phyloP scores from a whole-genome alignment of 2,888 invertebrate genomes.

The Seladonia tumulorum region DNA sequence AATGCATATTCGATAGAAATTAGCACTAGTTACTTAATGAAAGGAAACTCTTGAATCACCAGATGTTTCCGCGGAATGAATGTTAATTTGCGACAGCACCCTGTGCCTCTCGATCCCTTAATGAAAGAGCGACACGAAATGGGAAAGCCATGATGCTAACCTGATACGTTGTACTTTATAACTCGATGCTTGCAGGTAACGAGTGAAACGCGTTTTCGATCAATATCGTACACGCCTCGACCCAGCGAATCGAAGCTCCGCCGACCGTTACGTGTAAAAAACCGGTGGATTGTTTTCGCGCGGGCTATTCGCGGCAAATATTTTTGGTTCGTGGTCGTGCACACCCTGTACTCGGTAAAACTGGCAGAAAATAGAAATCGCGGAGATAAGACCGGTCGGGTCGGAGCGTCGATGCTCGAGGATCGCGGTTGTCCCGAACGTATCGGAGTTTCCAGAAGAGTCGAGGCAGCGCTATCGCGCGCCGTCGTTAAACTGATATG shows the following conservation, averaged over 20 bases:
- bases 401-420: constrained; percentile 19
- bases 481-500: constrained; percentile 68
- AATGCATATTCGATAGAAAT: no score
- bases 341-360: constrained; percentile 44
- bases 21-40: no score
- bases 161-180: background rate
- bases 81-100: background rate
- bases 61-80: background rate
- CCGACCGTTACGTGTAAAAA: constrained; percentile 1
- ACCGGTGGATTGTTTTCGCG: constrained; percentile 7
- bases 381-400: background rate
- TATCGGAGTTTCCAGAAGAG: constrained; percentile 59
- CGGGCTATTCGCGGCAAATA: constrained; percentile 6
- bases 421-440: background rate
- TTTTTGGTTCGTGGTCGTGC: constrained; percentile 37
- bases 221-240: background rate
- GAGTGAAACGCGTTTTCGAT: background rate
- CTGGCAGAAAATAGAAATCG: constrained; percentile 36
- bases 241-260: constrained; percentile 18
- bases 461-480: constrained; percentile 37
- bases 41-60: background rate
- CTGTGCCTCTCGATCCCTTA: background rate
- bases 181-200: background rate
- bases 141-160: background rate
- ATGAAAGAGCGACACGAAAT: background rate